Evolutionary conservation across 1,140 invertebrate species (phyloP), one percentile per base, ranked within the genome.

Genomic region (Apolygus lucorum): DNA sequence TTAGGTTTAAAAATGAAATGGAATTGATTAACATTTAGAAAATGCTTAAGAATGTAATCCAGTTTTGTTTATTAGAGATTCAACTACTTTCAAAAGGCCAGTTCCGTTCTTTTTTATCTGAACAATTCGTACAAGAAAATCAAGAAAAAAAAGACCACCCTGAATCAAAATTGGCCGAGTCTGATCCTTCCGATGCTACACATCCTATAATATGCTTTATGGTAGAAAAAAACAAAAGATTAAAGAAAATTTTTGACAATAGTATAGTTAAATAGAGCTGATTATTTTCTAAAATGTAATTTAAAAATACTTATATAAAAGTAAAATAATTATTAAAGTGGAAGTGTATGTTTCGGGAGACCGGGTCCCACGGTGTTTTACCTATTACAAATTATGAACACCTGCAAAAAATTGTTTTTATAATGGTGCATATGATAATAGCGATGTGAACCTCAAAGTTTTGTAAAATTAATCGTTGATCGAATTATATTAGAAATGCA

Each of bases 401-500:
- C 54, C 54, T 22, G 54, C 11, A 59, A 59, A 49, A 49, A 49
- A 59, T 59, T 59, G 54, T 59, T 59, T 59, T 59, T 59, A 59
- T 59, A 59, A 13, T 59, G 54, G 54, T 59, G 54, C 54, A 59
- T 68, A 68, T 68, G 34, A 59, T 49, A 68, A 59, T 68, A 68
- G 49, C 4, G 49, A 68, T 68, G 42, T 68, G 67, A 62, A 59
- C 54, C 67, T 68, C 67, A 68, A 59, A 17, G 54, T 68, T 68
- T 68, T 68, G 54, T 68, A 68, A 59, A 52, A 68, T 62, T 62
- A 24, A 54, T 54, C 52, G 67, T 59, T 68, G 67, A 68, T 68
- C 67, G 67, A 68, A 68, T 68, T 68, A 68, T 68, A 68, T 68
- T 62, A 68, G 52, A 27, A n/a, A 62, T 68, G 67, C 67, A 68